Base-by-base conservation (phyloP, 2,797 vertebrate species). In the Myoxocephalus aenaeus region DNA sequence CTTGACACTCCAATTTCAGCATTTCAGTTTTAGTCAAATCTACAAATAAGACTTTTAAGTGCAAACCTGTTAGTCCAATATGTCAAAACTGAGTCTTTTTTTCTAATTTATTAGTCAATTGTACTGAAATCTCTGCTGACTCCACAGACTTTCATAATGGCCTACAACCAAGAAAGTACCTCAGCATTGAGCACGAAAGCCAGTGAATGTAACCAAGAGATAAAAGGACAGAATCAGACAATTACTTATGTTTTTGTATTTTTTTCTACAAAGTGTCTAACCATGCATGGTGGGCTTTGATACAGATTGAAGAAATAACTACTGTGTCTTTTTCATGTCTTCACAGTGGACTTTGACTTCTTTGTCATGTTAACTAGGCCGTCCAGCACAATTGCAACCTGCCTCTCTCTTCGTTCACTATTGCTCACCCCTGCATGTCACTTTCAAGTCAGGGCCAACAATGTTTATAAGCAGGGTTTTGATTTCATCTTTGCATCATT, bases 221-320 rank as follows among this genome's bases (percentile, higher is more conserved):
- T 65, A 32, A 63, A 66, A 62, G 46, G 14, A 42, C 17, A 36
- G 54, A 73, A 73, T 29, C 36, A n/a, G 38, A 46, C 65, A 12
- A 8, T 67, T 2, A 1, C 32, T 62, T 66, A 1, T 65, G 0
- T 27, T 48, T 11, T 20, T 57, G n/a, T 63, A 50, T 20, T 50
- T 54, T 22, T 61, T 44, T 38, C 3, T 18, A 75, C 58, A 70
- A 80, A 82, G 77, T 12, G 15, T 76, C 34, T 36, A 51, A 50
- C 32, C 77, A 56, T 77, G 70, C 79, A 59, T 67, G 65, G 17
- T 50, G 32, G 25, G 32, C 73, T 86, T 75, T 81, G 81, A 74
- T 70, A 10, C 57, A 54, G 56, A 57, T 53, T 25, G 36, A 72
- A 72, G 42, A 70, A 70, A 70, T 54, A 81, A 62, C 27, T 22